Conservation (phyloP, 2,888 invertebrate species). For the Ormyrus labotus region DNA sequence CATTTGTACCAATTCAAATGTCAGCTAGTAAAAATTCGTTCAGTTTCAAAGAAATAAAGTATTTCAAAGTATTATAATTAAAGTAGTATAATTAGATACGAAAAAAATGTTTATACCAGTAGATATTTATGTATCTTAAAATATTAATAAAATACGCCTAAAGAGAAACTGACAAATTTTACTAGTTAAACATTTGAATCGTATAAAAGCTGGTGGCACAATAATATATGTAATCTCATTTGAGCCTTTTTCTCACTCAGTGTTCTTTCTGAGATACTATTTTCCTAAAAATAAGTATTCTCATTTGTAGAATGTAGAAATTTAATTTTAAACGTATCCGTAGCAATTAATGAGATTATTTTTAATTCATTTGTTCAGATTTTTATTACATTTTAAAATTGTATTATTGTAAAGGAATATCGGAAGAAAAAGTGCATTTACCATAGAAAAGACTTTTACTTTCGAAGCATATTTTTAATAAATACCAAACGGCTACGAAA, state of each 20-base stretch:
- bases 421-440: slow-evolving; percentile 37
- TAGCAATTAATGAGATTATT: not conserved
- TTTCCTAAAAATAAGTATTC: not conserved
- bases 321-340: not conserved
- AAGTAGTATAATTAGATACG: not conserved
- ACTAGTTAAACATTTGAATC: too few relatives aligned
- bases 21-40: not conserved
- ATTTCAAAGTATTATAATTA: not conserved
- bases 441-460: slow-evolving; percentile 20
- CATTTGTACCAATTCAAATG: not conserved
- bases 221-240: too few relatives aligned
- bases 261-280: not conserved
- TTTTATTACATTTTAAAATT: slow-evolving; percentile 33
- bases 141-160: not conserved
- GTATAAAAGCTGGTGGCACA: too few relatives aligned
- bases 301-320: not conserved
- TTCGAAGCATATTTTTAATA: slow-evolving; percentile 46
- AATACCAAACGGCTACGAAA: slow-evolving; percentile 20
- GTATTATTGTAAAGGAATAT: not conserved
- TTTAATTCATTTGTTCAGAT: not conserved
- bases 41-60: not conserved
- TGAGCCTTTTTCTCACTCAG: not conserved
- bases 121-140: not conserved
- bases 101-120: not conserved
- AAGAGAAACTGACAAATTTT: not conserved